Percentiles rank a stretch among this genome's conserved stretches.
Evolutionary conservation across 2,888 invertebrate species (phyloP).

Genomic region (Congeria kusceri): DNA sequence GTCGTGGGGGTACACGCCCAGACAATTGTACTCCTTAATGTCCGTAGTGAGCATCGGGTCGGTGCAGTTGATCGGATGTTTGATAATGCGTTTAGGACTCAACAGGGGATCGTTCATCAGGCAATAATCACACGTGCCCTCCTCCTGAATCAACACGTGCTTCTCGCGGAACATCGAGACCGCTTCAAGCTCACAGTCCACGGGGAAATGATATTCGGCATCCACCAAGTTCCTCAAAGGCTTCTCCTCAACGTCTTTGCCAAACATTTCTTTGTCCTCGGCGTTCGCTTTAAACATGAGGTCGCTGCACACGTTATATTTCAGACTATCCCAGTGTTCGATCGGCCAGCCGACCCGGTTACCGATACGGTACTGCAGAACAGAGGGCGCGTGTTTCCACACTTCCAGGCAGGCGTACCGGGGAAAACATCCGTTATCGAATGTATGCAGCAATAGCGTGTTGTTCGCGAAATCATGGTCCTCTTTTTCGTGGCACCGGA

Average conservation of each 20-base stretch:
- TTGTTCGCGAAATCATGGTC: conserved; percentile 59
- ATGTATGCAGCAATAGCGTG: conserved; percentile 71
- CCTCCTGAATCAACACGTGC: conserved; percentile 65
- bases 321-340: conserved; percentile 58
- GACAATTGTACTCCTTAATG: conserved; percentile 65
- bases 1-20: conserved; percentile 69
- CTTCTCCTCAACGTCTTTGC: conserved; percentile 62
- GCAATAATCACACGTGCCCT: conserved; percentile 65
- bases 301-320: conserved; percentile 67
- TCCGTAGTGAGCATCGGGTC: conserved; percentile 5
- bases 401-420: conserved; percentile 77
- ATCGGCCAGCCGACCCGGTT: conserved; percentile 76
- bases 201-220: conserved; percentile 27
- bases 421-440: conserved; percentile 80
- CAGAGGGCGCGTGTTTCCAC: conserved; percentile 70
- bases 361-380: conserved; percentile 75
- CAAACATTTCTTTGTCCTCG: conserved; percentile 44
- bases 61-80: conserved; percentile 53
- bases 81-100: conserved; percentile 39
- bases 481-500: conserved; percentile 64
- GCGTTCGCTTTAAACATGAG: conserved; percentile 61
- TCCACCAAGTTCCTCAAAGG: conserved; percentile 57
- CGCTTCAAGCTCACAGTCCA: conserved; percentile 41
- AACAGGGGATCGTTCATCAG: conserved; percentile 63
- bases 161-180: conserved; percentile 40